Evolutionary conservation across 2,888 invertebrate species (phyloP).

Genomic region (Caenorhabditis virilis): DNA sequence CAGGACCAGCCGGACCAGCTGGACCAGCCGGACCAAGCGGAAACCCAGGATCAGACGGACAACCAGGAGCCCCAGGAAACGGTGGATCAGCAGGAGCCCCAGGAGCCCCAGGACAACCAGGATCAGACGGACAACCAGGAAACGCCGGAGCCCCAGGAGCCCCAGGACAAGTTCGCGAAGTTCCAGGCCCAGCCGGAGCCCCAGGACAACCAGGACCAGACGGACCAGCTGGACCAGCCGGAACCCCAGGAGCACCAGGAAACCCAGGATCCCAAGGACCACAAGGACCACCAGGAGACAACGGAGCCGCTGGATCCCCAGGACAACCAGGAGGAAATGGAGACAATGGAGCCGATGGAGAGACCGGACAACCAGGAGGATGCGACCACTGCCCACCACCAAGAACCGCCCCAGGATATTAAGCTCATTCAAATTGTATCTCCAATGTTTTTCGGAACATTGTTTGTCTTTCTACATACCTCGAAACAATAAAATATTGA

Average conservation of each 20-base stretch:
- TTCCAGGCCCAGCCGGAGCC: conserved; percentile 52
- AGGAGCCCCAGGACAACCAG: conserved; percentile 55
- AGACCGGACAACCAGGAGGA: conserved; percentile 54
- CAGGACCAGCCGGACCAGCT: conserved; percentile 50
- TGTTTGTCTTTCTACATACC: conserved; percentile 33
- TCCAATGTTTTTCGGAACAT: conserved; percentile 30
- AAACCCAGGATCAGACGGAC: conserved; percentile 50
- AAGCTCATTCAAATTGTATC: conserved; percentile 28
- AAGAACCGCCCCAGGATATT: conserved; percentile 58
- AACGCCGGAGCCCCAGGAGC: conserved; percentile 53
- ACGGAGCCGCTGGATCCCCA: conserved; percentile 53
- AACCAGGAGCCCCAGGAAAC: conserved; percentile 53
- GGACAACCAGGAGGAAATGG: conserved; percentile 49
- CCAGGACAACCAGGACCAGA: conserved; percentile 48
- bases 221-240: conserved; percentile 53
- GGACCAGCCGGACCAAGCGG: conserved; percentile 58
- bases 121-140: conserved; percentile 54
- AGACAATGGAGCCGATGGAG: conserved; percentile 51
- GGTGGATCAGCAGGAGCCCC: conserved; percentile 47
- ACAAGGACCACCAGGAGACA: conserved; percentile 51
- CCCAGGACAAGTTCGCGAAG: conserved; percentile 52
- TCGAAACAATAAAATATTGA: conserved; percentile 25
- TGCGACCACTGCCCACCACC: conserved; percentile 62
- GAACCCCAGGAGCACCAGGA: conserved; percentile 45
- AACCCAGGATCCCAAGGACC: conserved; percentile 47